phyloP scores from a whole-genome alignment of 2,888 invertebrate species.

The Anticlea derivata region DNA sequence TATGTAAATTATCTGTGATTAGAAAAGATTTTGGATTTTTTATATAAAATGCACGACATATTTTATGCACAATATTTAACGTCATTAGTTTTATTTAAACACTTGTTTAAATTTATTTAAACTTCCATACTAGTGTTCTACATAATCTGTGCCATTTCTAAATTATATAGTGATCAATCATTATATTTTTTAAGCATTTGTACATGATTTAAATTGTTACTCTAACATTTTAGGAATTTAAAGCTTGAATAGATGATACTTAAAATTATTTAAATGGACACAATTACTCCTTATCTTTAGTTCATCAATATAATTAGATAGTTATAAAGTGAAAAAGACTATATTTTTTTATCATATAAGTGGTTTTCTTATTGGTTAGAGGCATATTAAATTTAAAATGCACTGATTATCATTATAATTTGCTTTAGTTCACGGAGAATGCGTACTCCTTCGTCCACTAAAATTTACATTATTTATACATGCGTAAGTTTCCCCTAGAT shows the following conservation, averaged over 20 bases:
- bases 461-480: too few species aligned
- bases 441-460: too few species aligned
- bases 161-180: constrained; percentile 40
- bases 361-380: too few species aligned
- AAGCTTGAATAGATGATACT: not conserved
- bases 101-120: constrained; percentile 17
- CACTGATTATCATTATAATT: too few species aligned
- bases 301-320: too few species aligned
- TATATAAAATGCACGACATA: not conserved
- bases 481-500: too few species aligned
- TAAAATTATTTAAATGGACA: not conserved
- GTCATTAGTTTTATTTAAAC: constrained; percentile 2
- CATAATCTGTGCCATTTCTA: constrained; percentile 57
- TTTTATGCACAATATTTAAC: not conserved
- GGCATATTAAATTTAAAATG: too few species aligned
- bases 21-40: constrained; percentile 5
- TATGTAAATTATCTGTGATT: constrained; percentile 12
- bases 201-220: constrained; percentile 7
- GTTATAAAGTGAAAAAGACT: too few species aligned
- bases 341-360: too few species aligned
- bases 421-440: too few species aligned
- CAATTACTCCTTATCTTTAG: too few species aligned
- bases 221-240: constrained; percentile 6
- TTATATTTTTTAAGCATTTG: constrained; percentile 29
- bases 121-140: constrained; percentile 43